Base-by-base conservation (phyloP, 2,888 invertebrate species). In the Parthenolecanium corni region DNA sequence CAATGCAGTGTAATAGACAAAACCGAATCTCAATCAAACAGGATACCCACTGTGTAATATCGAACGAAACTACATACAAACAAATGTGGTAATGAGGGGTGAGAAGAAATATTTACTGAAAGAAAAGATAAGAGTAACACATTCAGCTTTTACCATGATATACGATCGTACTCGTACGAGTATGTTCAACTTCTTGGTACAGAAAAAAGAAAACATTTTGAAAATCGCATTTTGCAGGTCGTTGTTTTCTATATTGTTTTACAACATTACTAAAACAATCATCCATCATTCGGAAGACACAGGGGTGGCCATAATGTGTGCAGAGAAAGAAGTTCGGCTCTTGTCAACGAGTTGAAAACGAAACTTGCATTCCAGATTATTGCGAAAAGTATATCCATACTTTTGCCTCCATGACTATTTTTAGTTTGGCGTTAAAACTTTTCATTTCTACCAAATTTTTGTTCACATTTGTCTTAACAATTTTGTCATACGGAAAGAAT, bases 401-500 rank as follows among this genome's bases (percentile, higher is more conserved):
- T 23, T 20, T 23, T 49, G 31, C 31, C 9, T 9, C 31, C 31
- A 31, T 9, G 9, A 31, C 4, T 31, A 9, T 31, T 31, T 31
- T 31, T 9, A 31, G 31, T 31, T 31, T 31, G 4, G 9, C 31
- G 31, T 31, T 31, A 31, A 31, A 31, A 31, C 31, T 31, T 31
- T 31, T 9, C 5, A 6, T 31, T 31, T 31, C 31, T 31, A 31
- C 31, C n/a, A 9, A 31, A 31, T 47, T 47, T 20, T 47, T 21
- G 20, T 23, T 21, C 57, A 31, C 61, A 61, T 61, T 61, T 61
- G 51, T 61, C 31, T 49, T 51, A 61, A 61, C 61, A 61, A 61
- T 61, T 61, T 61, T 49, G 51, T 61, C 61, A 61, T 61, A 49
- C 38, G 31, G 38, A 61, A 61, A 61, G 61, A 61, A 61, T 61